Evolutionary conservation across 1,140 invertebrate genomes (phyloP).

Genomic region (Hydropsyche tenuis): DNA sequence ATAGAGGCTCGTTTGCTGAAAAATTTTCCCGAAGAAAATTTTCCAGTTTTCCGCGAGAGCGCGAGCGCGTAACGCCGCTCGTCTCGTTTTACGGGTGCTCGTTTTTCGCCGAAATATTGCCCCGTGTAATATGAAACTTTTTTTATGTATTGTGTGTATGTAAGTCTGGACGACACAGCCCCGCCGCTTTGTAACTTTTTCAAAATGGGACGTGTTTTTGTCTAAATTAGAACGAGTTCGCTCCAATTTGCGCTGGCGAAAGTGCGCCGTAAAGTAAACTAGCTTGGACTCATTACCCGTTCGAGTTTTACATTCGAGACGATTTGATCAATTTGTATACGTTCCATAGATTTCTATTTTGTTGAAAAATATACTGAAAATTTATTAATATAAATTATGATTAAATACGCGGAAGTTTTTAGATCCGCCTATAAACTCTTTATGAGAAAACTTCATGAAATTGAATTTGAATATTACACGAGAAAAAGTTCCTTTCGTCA

Average conservation of each 20-base stretch:
- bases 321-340: too few species aligned
- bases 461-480: too few species aligned
- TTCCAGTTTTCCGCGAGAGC: conserved; percentile 4
- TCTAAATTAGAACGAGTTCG: not conserved
- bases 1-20: conserved; percentile 8
- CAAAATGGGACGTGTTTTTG: not conserved
- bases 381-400: too few species aligned
- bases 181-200: conserved; percentile 7
- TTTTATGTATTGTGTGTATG: not conserved
- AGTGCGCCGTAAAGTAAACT: too few species aligned
- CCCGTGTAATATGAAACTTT: not conserved
- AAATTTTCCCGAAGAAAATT: conserved; percentile 7
- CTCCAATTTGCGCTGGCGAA: not conserved
- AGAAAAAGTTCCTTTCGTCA: too few species aligned
- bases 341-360: too few species aligned
- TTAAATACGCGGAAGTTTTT: too few species aligned
- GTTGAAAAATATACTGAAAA: too few species aligned
- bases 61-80: not conserved
- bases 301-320: too few species aligned
- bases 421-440: too few species aligned
- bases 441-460: too few species aligned
- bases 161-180: not conserved
- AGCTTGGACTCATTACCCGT: too few species aligned
- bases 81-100: not conserved
- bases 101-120: not conserved